Evolutionary conservation across 1,140 invertebrate genomes (phyloP).

Genomic region (Neodiprion pinetum): DNA sequence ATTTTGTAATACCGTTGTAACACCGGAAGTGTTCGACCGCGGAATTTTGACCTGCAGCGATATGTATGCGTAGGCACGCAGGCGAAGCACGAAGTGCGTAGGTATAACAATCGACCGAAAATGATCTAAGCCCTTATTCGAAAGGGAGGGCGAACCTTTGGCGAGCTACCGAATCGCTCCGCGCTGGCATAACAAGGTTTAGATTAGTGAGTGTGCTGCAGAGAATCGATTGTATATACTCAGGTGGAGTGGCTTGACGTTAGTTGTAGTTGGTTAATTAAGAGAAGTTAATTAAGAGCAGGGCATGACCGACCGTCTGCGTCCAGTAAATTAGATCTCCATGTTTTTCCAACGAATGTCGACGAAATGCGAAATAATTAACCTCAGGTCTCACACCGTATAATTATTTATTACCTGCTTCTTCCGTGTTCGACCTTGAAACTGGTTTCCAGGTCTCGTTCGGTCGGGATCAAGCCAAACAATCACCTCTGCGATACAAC

Average conservation of each 20-base stretch:
- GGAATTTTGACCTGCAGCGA: no score
- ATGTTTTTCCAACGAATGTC: neutral
- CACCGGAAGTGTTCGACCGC: no score
- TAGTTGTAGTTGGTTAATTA: neutral
- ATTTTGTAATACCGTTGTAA: no score
- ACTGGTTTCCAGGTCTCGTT: neutral
- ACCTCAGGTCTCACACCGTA: neutral
- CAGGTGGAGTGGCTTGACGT: neutral
- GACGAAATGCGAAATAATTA: neutral
- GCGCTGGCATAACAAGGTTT: neutral
- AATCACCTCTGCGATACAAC: no score
- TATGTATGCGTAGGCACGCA: no score
- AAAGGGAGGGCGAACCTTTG: no score
- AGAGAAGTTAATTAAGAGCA: constrained; percentile 2
- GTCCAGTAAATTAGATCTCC: neutral
- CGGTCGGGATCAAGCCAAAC: neutral
- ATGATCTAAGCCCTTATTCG: no score
- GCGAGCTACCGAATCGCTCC: no score
- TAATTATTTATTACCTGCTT: neutral
- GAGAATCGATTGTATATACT: neutral
- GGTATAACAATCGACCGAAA: no score
- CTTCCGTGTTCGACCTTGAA: no score
- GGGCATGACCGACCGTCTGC: neutral
- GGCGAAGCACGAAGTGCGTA: no score
- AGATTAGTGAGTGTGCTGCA: neutral